These are phyloP conservation scores for Poeciliopsis retropinna DNA, from an alignment of 2,113 vertebrate genomes.

Conservation along the genomic window DNA sequence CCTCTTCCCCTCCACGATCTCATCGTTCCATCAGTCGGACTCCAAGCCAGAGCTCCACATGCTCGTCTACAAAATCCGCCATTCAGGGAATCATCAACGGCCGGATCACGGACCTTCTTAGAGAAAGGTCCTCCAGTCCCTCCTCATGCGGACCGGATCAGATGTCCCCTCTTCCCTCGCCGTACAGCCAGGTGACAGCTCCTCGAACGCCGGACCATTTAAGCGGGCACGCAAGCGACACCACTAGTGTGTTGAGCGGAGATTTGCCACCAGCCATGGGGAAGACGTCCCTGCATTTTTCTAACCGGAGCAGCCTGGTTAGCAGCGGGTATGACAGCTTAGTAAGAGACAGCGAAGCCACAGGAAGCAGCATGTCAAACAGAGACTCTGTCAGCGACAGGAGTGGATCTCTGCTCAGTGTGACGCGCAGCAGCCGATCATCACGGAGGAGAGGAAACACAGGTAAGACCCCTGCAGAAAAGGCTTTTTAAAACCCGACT, in stretches of 20 bases:
- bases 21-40: conserved; percentile 88
- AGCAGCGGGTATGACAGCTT: conserved; percentile 95
- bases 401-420: conserved; percentile 60
- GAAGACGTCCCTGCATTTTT: conserved; percentile 93
- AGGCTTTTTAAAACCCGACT: no score
- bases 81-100: conserved; percentile 86
- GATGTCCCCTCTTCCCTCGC: conserved; percentile 84
- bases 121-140: conserved; percentile 69
- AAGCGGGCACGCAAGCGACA: conserved; percentile 94
- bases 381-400: conserved; percentile 85
- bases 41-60: conserved; percentile 78
- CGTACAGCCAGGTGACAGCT: conserved; percentile 93
- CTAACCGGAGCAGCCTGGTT: conserved; percentile 87
- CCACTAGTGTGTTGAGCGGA: conserved; percentile 95
- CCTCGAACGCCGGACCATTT: conserved; percentile 89
- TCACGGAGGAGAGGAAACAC: conserved; percentile 86
- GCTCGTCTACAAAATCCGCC: conserved; percentile 82
- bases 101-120: conserved; percentile 88
- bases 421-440: conserved; percentile 81
- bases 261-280: conserved; percentile 98
- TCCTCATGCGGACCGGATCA: conserved; percentile 46
- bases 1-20: conserved; percentile 83
- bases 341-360: conserved; percentile 92
- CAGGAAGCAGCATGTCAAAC: conserved; percentile 87
- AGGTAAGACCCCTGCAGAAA: conserved; percentile 74